Conservation (phyloP, 2,797 vertebrate genomes). For the Orientallactaga sibirica region DNA sequence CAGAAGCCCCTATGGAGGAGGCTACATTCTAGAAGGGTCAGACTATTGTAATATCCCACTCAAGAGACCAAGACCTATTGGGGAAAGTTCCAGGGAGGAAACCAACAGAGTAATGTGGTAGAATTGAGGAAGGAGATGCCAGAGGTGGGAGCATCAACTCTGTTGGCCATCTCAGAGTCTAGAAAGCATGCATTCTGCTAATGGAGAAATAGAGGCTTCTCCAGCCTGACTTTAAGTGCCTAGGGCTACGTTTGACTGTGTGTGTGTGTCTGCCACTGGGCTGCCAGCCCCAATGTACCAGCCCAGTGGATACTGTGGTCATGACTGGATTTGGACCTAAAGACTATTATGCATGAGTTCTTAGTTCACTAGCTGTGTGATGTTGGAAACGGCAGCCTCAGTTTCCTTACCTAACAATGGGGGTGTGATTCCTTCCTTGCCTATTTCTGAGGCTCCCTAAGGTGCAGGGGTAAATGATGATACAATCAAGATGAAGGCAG, state of each 20-base stretch:
- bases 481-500: neutral
- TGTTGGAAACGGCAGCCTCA: neutral
- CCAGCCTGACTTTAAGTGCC: neutral
- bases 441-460: neutral
- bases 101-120: neutral
- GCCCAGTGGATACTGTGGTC: too few species aligned
- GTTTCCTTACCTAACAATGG: neutral
- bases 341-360: neutral
- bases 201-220: neutral
- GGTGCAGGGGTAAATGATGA: neutral
- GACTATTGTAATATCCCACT: neutral
- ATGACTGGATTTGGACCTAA: neutral
- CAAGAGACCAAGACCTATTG: neutral
- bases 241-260: neutral
- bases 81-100: neutral
- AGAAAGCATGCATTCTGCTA: neutral
- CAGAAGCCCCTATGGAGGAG: neutral
- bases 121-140: neutral
- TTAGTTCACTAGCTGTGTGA: neutral
- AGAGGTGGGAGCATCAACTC: neutral
- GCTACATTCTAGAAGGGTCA: neutral
- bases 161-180: neutral
- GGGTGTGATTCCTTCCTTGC: neutral
- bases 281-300: neutral
- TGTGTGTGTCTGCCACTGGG: neutral